These are phyloP conservation scores for Atta texana DNA, from an alignment of 1,140 invertebrate genomes.

Conservation along the genomic window DNA sequence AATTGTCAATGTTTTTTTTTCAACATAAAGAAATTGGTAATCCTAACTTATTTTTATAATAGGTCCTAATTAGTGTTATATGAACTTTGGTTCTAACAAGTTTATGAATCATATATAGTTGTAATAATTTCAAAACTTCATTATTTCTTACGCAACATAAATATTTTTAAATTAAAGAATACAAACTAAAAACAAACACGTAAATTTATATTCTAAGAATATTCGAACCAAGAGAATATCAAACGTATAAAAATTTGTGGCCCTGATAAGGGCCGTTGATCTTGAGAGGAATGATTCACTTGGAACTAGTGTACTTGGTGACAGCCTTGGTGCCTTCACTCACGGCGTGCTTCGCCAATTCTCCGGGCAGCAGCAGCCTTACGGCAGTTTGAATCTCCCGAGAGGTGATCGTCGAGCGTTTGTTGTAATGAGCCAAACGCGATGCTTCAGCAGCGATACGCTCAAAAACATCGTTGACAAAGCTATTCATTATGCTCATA, in stretches of 20 bases:
- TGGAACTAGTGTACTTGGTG: constrained; percentile 80
- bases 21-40: too few relatives aligned
- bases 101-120: too few relatives aligned
- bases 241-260: constrained; percentile 64
- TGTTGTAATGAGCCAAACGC: constrained; percentile 87
- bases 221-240: background rate
- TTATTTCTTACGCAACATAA: too few relatives aligned
- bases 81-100: too few relatives aligned
- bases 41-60: too few relatives aligned
- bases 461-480: constrained; percentile 88
- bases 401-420: constrained; percentile 85
- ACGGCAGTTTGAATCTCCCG: constrained; percentile 85
- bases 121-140: too few relatives aligned
- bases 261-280: constrained; percentile 77
- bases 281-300: constrained; percentile 70
- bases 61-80: too few relatives aligned
- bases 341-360: constrained; percentile 79
- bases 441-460: constrained; percentile 88
- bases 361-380: constrained; percentile 83
- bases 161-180: too few relatives aligned
- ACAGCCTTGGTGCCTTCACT: constrained; percentile 70
- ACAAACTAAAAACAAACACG: too few relatives aligned
- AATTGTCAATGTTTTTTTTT: too few relatives aligned
- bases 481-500: constrained; percentile 90
- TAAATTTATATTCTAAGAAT: background rate